Evolutionary conservation across 2,113 vertebrate genomes (phyloP).

Genomic region (Hyaena hyaena): DNA sequence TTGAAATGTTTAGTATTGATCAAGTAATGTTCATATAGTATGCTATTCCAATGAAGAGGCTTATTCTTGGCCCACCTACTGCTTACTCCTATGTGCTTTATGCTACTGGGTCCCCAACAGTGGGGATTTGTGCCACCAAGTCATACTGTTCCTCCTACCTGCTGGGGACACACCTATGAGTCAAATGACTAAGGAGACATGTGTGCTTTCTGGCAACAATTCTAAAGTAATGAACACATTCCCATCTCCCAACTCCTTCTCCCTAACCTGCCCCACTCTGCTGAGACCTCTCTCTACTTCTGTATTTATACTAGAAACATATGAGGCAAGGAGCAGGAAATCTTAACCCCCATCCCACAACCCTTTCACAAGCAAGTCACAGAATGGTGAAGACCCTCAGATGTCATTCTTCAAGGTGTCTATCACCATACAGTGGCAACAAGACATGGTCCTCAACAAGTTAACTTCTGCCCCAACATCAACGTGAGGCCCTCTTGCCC

Average conservation of each 20-base stretch:
- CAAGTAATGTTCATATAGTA: neutral
- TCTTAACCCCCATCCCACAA: neutral
- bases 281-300: neutral
- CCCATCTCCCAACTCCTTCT: neutral
- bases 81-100: neutral
- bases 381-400: neutral
- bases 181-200: neutral
- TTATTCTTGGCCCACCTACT: neutral
- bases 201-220: neutral
- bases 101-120: neutral
- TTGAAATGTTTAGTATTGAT: neutral
- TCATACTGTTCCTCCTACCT: neutral
- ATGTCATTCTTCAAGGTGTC: neutral
- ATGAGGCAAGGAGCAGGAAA: neutral
- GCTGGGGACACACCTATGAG: neutral
- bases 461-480: neutral
- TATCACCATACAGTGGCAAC: neutral
- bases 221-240: neutral
- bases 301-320: neutral
- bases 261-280: neutral
- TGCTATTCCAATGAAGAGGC: neutral
- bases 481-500: fast-evolving
- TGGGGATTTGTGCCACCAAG: neutral
- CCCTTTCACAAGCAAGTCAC: neutral
- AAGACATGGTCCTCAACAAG: neutral